Conservation (phyloP, 2,797 vertebrate genomes). For the Poecilia velifera region DNA sequence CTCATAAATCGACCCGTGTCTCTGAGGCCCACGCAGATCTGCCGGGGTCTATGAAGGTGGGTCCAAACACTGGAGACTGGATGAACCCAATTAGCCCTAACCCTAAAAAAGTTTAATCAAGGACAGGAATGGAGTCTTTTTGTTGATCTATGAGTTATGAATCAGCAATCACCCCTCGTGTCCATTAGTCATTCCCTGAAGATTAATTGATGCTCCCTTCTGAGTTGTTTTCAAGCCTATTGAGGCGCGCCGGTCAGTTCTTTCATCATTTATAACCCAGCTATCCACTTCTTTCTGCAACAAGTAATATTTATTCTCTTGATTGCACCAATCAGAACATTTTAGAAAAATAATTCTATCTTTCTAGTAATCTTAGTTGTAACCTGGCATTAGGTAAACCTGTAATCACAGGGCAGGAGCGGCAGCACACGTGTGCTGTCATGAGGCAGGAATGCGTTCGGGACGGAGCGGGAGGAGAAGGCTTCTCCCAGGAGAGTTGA, state of each 20-base stretch:
- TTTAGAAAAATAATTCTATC: slow-evolving; percentile 1
- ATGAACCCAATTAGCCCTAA: slow-evolving; percentile 10
- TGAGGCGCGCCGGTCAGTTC: slow-evolving; percentile 11
- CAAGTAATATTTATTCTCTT: slow-evolving; percentile 39
- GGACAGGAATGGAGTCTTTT: slow-evolving; percentile 15
- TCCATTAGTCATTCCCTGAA: slow-evolving; percentile 49
- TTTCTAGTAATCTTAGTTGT: slow-evolving; percentile 24
- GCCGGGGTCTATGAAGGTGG: slow-evolving; percentile 22
- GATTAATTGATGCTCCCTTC: slow-evolving; percentile 26
- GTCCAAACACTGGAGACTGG: slow-evolving; percentile 10
- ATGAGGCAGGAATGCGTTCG: slow-evolving; percentile 70
- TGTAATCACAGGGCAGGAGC: slow-evolving; percentile 64
- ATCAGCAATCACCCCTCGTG: slow-evolving; percentile 22
- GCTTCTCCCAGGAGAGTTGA: slow-evolving; percentile 21
- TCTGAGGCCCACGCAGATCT: slow-evolving; percentile 32
- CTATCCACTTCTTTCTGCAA: slow-evolving; percentile 21
- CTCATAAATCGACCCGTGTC: slow-evolving; percentile 59
- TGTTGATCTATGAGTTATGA: slow-evolving; percentile 28
- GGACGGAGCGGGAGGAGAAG: slow-evolving; percentile 19
- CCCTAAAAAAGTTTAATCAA: slow-evolving; percentile 23
- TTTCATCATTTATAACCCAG: slow-evolving; percentile 21
- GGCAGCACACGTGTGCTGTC: slow-evolving; percentile 46
- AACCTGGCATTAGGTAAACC: slow-evolving; percentile 60
- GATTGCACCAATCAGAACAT: slow-evolving; percentile 21
- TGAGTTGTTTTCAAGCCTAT: slow-evolving; percentile 34